Evolutionary conservation across 1,140 invertebrate species (phyloP), one percentile per base, ranked within the genome.

Genomic region (Drosophila dunni): DNA sequence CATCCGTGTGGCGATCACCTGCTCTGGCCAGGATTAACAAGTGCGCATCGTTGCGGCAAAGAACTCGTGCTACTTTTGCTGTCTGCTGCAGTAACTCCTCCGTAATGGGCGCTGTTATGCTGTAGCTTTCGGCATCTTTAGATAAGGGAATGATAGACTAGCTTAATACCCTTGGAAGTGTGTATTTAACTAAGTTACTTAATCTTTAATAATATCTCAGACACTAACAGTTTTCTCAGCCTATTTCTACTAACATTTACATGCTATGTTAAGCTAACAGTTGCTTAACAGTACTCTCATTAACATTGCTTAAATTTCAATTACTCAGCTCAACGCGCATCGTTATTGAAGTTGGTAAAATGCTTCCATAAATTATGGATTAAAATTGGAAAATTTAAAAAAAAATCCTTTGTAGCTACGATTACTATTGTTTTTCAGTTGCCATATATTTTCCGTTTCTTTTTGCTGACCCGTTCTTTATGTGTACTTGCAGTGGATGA

Each of bases 1-100:
- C 95, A 13, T 96, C 95, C 75, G 96, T 94, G 44, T 97, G 93
- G 8, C 97, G 97, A 50, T 96, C 94, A 6, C 97, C 98, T 45
- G 95, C 94, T 77, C 95, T 93, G 7, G 97, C 97, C 15, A 95
- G 93, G 53, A 98, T 86, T 8, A 98, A 91, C 29, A 97, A 78
- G 34, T 96, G 96, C 1, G 96, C 95, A 44, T 94, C 93, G 10
- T 94, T 93, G 29, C 93, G 91, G 20, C 94, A 94, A 6, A 97
- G 83, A 1, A 94, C 93, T 66, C 95, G 93, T 61, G 96, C 94
- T 46, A 96, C 93, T 64, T 93, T 93, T 0, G 95, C 94, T n/a
- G 95, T 94, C 62, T 94, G 92, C 29, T 95, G 92, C 3, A 96
- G 81, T 2, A 97, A 93, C 91, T 97, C 96, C 34, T 94, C 93